Conservation (phyloP, 2,797 vertebrate species). For the Acanthiza pusilla region DNA sequence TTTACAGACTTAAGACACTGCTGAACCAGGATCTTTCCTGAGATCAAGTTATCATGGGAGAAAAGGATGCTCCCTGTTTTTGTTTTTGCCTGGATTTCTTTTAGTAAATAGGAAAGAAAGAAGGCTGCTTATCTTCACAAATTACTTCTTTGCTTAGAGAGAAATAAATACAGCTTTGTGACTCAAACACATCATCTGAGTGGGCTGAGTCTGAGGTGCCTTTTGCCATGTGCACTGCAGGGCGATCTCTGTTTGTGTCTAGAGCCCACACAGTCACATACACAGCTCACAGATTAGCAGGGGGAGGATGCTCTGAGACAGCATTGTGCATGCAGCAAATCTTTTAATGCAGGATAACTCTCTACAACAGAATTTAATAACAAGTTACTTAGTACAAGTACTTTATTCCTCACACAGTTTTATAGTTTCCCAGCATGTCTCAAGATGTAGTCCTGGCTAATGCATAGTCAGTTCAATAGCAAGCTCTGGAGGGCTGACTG, state of each 20-base stretch:
- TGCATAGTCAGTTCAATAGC: neutral
- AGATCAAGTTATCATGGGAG: neutral
- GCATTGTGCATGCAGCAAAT: neutral
- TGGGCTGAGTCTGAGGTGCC: neutral
- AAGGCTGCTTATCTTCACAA: neutral
- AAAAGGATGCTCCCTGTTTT: neutral
- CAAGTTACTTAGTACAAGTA: neutral
- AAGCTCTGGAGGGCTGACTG: neutral
- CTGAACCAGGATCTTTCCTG: neutral
- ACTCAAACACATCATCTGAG: neutral
- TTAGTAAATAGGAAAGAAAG: neutral
- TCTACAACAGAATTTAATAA: neutral
- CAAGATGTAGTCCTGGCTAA: neutral
- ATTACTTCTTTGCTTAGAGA: neutral
- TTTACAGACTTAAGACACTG: neutral
- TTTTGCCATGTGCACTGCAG: neutral
- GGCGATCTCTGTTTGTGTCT: neutral
- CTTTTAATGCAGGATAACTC: neutral
- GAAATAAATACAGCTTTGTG: neutral
- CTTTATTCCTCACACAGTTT: neutral
- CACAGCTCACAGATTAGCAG: neutral
- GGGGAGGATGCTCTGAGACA: neutral
- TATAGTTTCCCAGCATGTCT: neutral
- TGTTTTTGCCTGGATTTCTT: neutral
- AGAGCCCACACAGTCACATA: neutral